Evolutionary conservation across 2,797 vertebrate species (phyloP).

Genomic region (Sus cebifrons): DNA sequence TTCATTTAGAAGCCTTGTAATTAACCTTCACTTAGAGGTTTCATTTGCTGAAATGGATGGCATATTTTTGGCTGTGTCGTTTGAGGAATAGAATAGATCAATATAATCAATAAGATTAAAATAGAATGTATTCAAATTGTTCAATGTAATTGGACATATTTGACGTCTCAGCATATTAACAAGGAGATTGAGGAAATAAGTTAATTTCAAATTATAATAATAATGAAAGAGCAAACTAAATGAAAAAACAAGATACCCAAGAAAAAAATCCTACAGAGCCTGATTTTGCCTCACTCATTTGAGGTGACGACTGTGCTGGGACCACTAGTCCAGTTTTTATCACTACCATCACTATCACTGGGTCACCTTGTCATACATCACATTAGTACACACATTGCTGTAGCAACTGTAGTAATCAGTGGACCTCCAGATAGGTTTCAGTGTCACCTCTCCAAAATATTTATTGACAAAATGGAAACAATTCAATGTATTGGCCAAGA

Average conservation of each 20-base stretch:
- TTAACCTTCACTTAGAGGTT: constrained; percentile 84
- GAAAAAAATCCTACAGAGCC: constrained; percentile 1
- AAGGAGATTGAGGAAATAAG: constrained; percentile 76
- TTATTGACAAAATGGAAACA: constrained; percentile 67
- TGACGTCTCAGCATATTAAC: constrained; percentile 78
- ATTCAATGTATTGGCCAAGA: not conserved
- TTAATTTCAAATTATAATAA: constrained; percentile 78
- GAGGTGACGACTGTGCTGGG: constrained; percentile 51
- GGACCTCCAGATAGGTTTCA: not conserved
- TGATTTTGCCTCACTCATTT: constrained; percentile 45
- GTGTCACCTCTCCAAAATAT: constrained; percentile 47
- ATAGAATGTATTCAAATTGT: constrained; percentile 80
- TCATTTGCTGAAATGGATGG: constrained; percentile 79
- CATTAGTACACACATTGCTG: constrained; percentile 54
- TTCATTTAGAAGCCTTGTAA: constrained; percentile 81
- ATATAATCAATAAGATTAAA: constrained; percentile 85
- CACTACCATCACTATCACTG: constrained; percentile 29
- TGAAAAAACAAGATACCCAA: constrained; percentile 66
- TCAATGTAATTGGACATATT: constrained; percentile 70
- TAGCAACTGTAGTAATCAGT: constrained; percentile 70
- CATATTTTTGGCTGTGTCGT: constrained; percentile 82
- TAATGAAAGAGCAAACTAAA: constrained; percentile 65
- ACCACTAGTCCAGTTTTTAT: constrained; percentile 53
- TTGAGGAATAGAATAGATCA: constrained; percentile 81
- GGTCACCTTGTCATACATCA: constrained; percentile 80